phyloP scores from a whole-genome alignment of 2,888 invertebrate genomes.

The Temnothorax ravouxi region DNA sequence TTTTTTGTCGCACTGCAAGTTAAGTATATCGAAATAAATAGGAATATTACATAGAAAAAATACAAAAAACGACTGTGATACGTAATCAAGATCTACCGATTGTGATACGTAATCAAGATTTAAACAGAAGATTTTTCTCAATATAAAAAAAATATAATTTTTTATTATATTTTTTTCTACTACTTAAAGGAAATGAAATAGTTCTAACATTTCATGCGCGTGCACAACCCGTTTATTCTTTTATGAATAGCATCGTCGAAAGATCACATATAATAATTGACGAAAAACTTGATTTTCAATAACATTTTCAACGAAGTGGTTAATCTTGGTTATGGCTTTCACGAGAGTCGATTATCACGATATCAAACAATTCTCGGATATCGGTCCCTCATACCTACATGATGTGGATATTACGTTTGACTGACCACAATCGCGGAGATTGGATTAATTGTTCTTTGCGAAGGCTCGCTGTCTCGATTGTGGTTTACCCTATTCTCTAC shows the following conservation, averaged over 20 bases:
- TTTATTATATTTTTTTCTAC: background rate
- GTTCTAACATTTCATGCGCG: background rate
- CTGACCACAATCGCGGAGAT: conserved; percentile 30
- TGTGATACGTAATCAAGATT: background rate
- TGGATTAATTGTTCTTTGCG: conserved; percentile 48
- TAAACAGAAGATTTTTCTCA: background rate
- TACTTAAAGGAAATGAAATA: conserved; percentile 14
- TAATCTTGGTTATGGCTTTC: background rate
- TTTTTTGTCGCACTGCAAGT: background rate
- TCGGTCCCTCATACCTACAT: conserved; percentile 16
- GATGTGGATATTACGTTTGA: conserved; percentile 33
- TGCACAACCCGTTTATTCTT: background rate
- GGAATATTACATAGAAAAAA: background rate
- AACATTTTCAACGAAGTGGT: background rate
- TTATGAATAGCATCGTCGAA: background rate
- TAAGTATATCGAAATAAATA: background rate
- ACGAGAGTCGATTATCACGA: conserved; percentile 2
- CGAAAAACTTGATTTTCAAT: conserved; percentile 9
- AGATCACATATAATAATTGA: background rate
- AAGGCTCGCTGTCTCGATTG: conserved; percentile 28
- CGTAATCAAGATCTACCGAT: too few relatives aligned
- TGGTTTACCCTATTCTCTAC: conserved; percentile 7
- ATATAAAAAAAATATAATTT: background rate
- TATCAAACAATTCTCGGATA: conserved; percentile 34
- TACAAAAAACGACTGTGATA: background rate